Percentiles rank a stretch among this genome's conserved stretches.
Evolutionary conservation across 2,888 invertebrate species (phyloP).

Genomic region (Drosophila mulleri): DNA sequence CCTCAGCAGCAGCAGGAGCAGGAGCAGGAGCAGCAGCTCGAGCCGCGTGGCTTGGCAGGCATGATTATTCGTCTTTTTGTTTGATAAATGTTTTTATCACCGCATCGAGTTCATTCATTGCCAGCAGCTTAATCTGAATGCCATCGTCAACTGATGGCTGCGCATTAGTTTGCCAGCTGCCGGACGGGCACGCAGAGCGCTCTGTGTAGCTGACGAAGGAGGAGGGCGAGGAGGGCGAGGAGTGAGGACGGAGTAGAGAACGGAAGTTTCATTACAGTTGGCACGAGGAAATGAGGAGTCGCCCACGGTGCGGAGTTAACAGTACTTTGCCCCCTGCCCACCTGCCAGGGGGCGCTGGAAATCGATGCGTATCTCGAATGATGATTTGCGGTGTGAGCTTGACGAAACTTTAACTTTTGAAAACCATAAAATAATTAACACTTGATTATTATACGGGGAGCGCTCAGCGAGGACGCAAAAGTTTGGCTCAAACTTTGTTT

Average conservation of each 20-base stretch:
- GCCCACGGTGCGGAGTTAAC: slow-evolving; percentile 30
- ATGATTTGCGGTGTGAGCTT: slow-evolving; percentile 74
- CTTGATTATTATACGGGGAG: slow-evolving; percentile 84
- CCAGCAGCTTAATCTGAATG: slow-evolving; percentile 85
- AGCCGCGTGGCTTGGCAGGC: slow-evolving; percentile 58
- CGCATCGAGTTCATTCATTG: slow-evolving; percentile 85
- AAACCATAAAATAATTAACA: slow-evolving; percentile 85
- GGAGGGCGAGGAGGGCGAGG: background rate
- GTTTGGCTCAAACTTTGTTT: slow-evolving; percentile 47
- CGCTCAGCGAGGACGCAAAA: slow-evolving; percentile 53
- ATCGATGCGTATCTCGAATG: slow-evolving; percentile 82
- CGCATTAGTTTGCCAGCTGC: slow-evolving; percentile 83
- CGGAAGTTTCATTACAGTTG: slow-evolving; percentile 83
- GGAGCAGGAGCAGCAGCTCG: slow-evolving; percentile 32
- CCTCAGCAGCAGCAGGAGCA: slow-evolving; percentile 16
- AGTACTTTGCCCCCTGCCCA: slow-evolving; percentile 7
- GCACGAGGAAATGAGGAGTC: slow-evolving; percentile 67
- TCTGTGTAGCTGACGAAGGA: background rate
- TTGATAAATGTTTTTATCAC: slow-evolving; percentile 85
- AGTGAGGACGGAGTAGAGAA: slow-evolving; percentile 2
- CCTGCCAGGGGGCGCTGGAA: slow-evolving; percentile 43
- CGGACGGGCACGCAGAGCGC: slow-evolving; percentile 28
- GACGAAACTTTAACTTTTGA: slow-evolving; percentile 75
- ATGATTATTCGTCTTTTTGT: slow-evolving; percentile 83
- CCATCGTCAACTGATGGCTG: slow-evolving; percentile 84